Evolutionary conservation across 2,888 invertebrate species (phyloP).

Genomic region (Hesperia comma): DNA sequence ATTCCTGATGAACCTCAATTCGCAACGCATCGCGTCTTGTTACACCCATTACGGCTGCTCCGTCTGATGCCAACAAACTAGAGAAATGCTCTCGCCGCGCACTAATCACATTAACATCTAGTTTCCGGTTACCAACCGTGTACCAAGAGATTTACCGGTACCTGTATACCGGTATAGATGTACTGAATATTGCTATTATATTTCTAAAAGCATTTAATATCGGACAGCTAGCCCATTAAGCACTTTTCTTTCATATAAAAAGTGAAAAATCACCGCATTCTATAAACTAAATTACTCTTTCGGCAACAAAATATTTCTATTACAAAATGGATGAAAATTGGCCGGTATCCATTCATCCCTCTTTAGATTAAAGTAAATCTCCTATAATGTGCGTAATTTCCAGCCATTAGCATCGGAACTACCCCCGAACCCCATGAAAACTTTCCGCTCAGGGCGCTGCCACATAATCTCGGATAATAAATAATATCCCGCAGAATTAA

Average conservation of each 20-base stretch:
- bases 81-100: too few species aligned
- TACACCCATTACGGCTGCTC: too few species aligned
- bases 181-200: too few species aligned
- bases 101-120: too few species aligned
- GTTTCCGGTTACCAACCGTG: too few species aligned
- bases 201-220: too few species aligned
- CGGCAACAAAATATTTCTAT: constrained; percentile 11
- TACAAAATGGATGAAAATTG: constrained; percentile 16
- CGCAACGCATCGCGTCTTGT: too few species aligned
- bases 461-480: neutral
- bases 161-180: too few species aligned
- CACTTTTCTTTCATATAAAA: neutral
- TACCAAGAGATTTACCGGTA: too few species aligned
- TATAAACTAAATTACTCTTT: constrained; percentile 1
- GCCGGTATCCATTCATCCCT: constrained; percentile 22
- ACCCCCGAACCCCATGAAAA: constrained; percentile 29
- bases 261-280: neutral
- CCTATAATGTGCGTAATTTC: constrained; percentile 30
- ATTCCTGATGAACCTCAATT: too few species aligned
- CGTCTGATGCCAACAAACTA: too few species aligned
- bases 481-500: neutral
- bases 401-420: constrained; percentile 35
- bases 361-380: constrained; percentile 31
- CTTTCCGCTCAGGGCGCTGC: neutral
- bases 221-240: neutral